These are phyloP conservation scores for Anthrax anthrax DNA, from an alignment of 2,888 invertebrate species.

Conservation along the genomic window DNA sequence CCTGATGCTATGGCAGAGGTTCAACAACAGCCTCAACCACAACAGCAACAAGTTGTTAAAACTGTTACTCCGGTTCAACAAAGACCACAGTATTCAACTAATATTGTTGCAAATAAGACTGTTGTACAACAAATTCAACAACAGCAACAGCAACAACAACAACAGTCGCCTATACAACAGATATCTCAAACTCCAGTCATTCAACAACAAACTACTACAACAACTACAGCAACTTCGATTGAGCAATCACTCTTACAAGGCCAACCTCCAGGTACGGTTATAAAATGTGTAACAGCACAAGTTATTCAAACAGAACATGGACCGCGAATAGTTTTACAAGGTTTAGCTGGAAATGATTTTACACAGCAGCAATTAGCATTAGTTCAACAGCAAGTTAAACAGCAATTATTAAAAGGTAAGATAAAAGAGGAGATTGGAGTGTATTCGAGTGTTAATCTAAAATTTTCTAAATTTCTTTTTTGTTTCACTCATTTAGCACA, in stretches of 20 bases:
- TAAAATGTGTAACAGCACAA: slow-evolving; percentile 77
- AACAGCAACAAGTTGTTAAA: background rate
- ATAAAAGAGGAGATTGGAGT: no score
- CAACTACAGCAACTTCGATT: slow-evolving; percentile 28
- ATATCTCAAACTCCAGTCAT: slow-evolving; percentile 12
- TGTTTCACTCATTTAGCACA: slow-evolving; percentile 45
- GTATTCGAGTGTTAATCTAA: background rate
- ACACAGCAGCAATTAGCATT: slow-evolving; percentile 67
- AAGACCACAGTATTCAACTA: slow-evolving; percentile 16
- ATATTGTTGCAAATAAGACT: slow-evolving; percentile 13
- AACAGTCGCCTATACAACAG: slow-evolving; percentile 14
- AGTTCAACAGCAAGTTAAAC: slow-evolving; percentile 80
- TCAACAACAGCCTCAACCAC: slow-evolving; percentile 10
- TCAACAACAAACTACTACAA: slow-evolving; percentile 9
- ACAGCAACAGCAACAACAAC: slow-evolving; percentile 9
- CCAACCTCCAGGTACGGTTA: slow-evolving; percentile 73
- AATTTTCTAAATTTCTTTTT: slow-evolving; percentile 4
- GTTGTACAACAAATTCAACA: slow-evolving; percentile 13
- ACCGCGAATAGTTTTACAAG: slow-evolving; percentile 73
- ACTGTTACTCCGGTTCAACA: background rate
- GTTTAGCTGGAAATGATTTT: slow-evolving; percentile 68
- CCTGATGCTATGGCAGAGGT: slow-evolving; percentile 6
- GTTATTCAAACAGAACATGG: slow-evolving; percentile 74
- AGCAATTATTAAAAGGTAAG: slow-evolving; percentile 69
- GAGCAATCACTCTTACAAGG: slow-evolving; percentile 61